Conservation (phyloP, 2,888 invertebrate species). For the Phortica okadai region DNA sequence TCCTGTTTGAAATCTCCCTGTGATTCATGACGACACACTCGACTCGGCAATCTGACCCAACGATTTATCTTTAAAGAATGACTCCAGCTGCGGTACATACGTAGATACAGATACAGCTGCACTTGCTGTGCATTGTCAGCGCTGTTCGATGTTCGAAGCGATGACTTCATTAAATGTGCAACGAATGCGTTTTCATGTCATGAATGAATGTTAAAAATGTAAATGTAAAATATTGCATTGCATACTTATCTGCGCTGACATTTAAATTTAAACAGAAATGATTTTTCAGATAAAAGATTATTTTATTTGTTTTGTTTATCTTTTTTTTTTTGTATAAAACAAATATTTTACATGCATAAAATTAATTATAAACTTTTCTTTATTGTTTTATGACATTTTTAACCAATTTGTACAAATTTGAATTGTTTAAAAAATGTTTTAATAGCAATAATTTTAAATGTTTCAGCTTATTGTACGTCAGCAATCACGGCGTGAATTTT, state of each 20-base stretch:
- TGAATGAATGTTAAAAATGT: not conserved
- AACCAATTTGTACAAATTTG: too few relatives aligned
- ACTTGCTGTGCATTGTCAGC: not conserved
- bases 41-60: slow-evolving; percentile 45
- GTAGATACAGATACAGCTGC: not conserved
- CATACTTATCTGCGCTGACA: not conserved
- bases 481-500: too few relatives aligned
- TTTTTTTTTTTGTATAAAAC: too few relatives aligned
- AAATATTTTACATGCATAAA: too few relatives aligned
- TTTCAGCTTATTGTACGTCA: too few relatives aligned
- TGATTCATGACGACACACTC: slow-evolving; percentile 51
- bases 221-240: not conserved
- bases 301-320: too few relatives aligned
- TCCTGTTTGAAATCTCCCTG: slow-evolving; percentile 15
- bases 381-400: too few relatives aligned
- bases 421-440: too few relatives aligned
- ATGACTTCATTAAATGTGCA: slow-evolving; percentile 54
- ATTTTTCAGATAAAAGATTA: too few relatives aligned
- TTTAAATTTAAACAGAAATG: too few relatives aligned
- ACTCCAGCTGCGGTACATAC: not conserved
- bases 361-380: too few relatives aligned
- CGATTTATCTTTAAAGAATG: slow-evolving; percentile 57
- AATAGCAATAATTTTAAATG: too few relatives aligned
- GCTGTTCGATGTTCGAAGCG: not conserved
- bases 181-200: slow-evolving; percentile 14